Conservation (phyloP, 2,797 vertebrate species). For the Agapornis canus region DNA sequence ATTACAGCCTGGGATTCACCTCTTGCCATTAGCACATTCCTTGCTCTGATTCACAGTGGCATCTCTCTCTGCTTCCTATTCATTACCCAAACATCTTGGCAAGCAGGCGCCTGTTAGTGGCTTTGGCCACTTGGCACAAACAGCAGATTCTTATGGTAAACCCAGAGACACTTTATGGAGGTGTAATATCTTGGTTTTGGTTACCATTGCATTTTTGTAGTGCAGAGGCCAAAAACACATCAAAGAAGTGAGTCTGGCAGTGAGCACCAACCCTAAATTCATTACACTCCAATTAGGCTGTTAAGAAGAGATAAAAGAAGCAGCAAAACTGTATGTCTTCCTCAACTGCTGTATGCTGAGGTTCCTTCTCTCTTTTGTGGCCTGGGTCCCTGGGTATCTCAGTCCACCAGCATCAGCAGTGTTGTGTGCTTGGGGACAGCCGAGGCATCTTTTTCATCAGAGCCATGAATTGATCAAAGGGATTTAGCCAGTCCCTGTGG, state of each 20-base stretch:
- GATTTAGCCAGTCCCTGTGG: not conserved
- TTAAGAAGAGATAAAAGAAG: constrained; percentile 69
- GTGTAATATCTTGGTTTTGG: constrained; percentile 69
- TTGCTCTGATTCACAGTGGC: constrained; percentile 56
- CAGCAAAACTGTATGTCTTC: constrained; percentile 45
- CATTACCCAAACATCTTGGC: constrained; percentile 68
- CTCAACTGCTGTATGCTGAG: constrained; percentile 43
- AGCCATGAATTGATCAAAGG: not conserved
- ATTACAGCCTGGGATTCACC: not conserved
- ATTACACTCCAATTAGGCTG: constrained; percentile 64
- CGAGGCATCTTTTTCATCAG: constrained; percentile 9
- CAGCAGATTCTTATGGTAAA: constrained; percentile 71
- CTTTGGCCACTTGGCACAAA: constrained; percentile 69
- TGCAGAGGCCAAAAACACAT: constrained; percentile 65
- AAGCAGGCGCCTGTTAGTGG: constrained; percentile 61
- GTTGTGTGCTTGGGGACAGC: not conserved
- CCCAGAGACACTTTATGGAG: constrained; percentile 72
- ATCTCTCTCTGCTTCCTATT: constrained; percentile 65
- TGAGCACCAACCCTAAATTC: constrained; percentile 26
- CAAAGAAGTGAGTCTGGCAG: constrained; percentile 57
- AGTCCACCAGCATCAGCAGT: not conserved
- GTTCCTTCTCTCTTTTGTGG: constrained; percentile 57
- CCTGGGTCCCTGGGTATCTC: not conserved
- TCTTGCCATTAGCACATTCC: constrained; percentile 40
- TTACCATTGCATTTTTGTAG: constrained; percentile 58